Percentiles rank a stretch among this genome's conserved stretches.
These are phyloP conservation scores for Ceratina japonica DNA, from an alignment of 1,140 invertebrate genomes.

Conservation along the genomic window DNA sequence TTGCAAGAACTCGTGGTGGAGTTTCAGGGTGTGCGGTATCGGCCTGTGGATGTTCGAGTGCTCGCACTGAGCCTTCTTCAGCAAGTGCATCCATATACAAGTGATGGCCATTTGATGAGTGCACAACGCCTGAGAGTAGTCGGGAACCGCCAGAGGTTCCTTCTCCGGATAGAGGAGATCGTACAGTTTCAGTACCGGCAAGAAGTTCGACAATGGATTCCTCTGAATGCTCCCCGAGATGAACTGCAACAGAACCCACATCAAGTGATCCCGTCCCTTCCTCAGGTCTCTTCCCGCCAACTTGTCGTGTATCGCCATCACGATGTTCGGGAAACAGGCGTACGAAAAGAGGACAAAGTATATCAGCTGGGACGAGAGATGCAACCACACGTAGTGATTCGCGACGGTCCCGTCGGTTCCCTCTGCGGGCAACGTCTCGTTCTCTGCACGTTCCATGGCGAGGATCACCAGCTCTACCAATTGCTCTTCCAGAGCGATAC, in stretches of 20 bases:
- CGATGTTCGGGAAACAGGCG: slow-evolving; percentile 95
- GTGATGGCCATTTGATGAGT: slow-evolving; percentile 96
- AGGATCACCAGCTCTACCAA: slow-evolving; percentile 94
- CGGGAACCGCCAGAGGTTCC: slow-evolving; percentile 93
- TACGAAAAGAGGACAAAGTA: slow-evolving; percentile 98
- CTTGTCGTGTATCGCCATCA: slow-evolving; percentile 93
- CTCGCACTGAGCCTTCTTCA: slow-evolving; percentile 94
- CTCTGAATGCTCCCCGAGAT: slow-evolving; percentile 98
- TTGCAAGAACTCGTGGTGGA: slow-evolving; percentile 93
- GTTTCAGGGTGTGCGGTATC: slow-evolving; percentile 90
- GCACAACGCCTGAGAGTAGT: slow-evolving; percentile 91
- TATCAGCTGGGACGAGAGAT: slow-evolving; percentile 96
- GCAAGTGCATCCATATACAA: slow-evolving; percentile 97
- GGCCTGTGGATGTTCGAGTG: slow-evolving; percentile 88
- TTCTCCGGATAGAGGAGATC: slow-evolving; percentile 96
- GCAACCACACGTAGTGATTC: slow-evolving; percentile 93
- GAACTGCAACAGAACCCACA: slow-evolving; percentile 98
- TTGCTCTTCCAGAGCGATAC: slow-evolving; percentile 94
- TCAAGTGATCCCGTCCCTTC: slow-evolving; percentile 95
- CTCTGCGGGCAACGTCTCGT: slow-evolving; percentile 80
- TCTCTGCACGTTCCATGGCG: slow-evolving; percentile 95
- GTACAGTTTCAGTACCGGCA: slow-evolving; percentile 94
- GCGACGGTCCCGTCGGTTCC: slow-evolving; percentile 84
- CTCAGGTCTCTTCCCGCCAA: slow-evolving; percentile 89
- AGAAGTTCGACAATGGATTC: slow-evolving; percentile 93